Evolutionary conservation across 2,797 vertebrate species (phyloP).

Genomic region (Pantherophis alleghaniensis): DNA sequence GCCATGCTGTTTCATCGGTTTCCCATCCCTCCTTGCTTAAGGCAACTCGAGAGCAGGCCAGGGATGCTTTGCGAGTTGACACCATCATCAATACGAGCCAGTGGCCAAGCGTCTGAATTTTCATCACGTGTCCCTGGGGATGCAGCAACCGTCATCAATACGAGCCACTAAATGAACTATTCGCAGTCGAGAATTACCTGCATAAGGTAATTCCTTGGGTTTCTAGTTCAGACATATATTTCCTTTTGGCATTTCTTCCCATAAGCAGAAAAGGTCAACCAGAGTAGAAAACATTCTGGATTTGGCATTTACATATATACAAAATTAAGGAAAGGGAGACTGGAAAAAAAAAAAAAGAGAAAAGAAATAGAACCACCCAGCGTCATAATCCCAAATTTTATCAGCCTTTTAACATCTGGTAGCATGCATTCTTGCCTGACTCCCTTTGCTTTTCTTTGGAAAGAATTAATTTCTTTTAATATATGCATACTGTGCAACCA

Average conservation of each 20-base stretch:
- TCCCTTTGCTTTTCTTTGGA: conserved; percentile 10
- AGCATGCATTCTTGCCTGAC: conserved; percentile 22
- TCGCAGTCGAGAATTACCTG: too few relatives aligned
- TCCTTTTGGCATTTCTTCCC: neutral
- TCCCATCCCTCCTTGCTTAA: too few relatives aligned
- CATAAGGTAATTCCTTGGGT: neutral
- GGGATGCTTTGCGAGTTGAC: too few relatives aligned
- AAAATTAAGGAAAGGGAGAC: neutral
- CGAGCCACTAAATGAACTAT: too few relatives aligned
- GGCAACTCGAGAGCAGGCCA: too few relatives aligned
- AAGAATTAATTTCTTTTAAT: conserved; percentile 55
- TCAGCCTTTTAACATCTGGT: conserved; percentile 50
- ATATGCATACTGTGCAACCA: conserved; percentile 60
- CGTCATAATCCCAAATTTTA: conserved; percentile 38
- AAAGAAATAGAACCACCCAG: neutral
- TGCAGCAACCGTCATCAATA: too few relatives aligned
- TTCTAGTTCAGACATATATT: neutral
- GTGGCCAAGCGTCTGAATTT: too few relatives aligned
- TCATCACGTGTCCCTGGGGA: too few relatives aligned
- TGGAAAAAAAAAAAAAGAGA: neutral
- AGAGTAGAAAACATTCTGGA: conserved; percentile 26
- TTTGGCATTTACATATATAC: neutral
- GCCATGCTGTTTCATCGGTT: too few relatives aligned
- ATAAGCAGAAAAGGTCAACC: neutral
- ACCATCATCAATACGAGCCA: too few relatives aligned